Evolutionary conservation across 2,888 invertebrate genomes (phyloP), one percentile per base, ranked within the genome.

Genomic region (Doris montereyensis): DNA sequence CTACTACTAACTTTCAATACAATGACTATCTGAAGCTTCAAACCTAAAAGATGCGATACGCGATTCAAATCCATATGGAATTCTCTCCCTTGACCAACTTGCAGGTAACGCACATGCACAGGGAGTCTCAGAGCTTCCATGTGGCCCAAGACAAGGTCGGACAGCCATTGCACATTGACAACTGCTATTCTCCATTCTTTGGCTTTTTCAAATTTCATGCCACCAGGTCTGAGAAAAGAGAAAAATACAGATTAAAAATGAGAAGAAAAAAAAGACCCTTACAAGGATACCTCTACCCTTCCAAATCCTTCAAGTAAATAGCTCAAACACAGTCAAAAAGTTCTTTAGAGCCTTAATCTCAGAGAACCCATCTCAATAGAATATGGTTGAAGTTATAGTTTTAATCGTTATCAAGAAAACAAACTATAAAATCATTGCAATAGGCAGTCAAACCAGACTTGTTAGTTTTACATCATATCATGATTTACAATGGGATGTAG

Each of bases 111-210:
- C 21, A 83, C 82, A 62, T 89, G 86, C 30, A 90, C 87, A 4
- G 91, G 90, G n/a, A 90, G 84, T 68, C 89, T 87, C 21, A 97
- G 92, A 0, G 96, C 95, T 82, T 94, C 94, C 91, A 95, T 94
- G 91, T 97, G 96, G 0, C 98, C 98, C 78, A 97, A 94, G 89
- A 97, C 93, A 76, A 98, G 93, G 91, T 98, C 98, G 52, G 96
- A 96, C 83, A 99, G 92, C 98, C 98, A 98, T 85, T 96, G 95
- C 0, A 96, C 95, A 89, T 97, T 98, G 0, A 99, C 97, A 0
- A 97, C 95, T 0, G 97, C 96, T 58, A 96, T 95, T 86, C 95
- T 95, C 97, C 97, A 97, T 90, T 98, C 97, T 72, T 96, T 94
- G 0, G 99, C 98, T 85, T 96, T 96, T 82, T 94, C 93, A 91